Base-by-base conservation (phyloP, 2,797 vertebrate species). In the Ctenopoma kingsleyae region DNA sequence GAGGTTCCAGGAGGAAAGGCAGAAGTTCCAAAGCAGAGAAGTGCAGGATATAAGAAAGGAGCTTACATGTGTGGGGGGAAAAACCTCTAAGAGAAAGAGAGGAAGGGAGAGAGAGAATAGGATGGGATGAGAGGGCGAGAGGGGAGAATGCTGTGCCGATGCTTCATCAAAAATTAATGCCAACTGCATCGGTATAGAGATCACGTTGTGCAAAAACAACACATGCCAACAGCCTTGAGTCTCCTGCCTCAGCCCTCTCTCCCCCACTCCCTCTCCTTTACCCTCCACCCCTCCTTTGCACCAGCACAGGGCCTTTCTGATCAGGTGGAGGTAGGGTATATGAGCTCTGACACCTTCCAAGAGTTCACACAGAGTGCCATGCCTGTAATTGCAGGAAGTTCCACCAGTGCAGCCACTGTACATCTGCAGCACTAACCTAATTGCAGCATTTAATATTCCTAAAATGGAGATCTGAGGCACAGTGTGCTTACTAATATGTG, bases 131-230 rank as follows among this genome's bases (percentile, higher is more conserved):
- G 89, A 90, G 87, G 86, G 88, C 66, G 86, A 90, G 91, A 90
- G 88, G 87, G 87, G 89, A 91, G 88, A 78, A 91, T 87, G 91
- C 85, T 79, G 81, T 91, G 92, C 87, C 75, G 89, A 89, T 87
- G 90, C 84, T 92, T 94, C 94, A 95, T 95, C 90, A 95, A 95
- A 95, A 93, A 95, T 95, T 92, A 92, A 95, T 95, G 92, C 67
- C 61, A 76, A 89, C 84, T 65, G 79, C 92, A 95, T 95, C 91
- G 89, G 94, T 94, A 95, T 91, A 94, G 92, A 81, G 92, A 93
- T 93, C 93, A 95, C 94, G 93, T 95, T 94, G 91, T 74, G 82
- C 87, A 93, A 93, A 91, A 94, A 93, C 92, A 94, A 93, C 93
- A 93, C 92, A 93, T 89, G 92, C 90, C 88, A 93, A 92, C 90